Evolutionary conservation across 2,888 invertebrate genomes (phyloP).

Genomic region (Achlya flavicornis): DNA sequence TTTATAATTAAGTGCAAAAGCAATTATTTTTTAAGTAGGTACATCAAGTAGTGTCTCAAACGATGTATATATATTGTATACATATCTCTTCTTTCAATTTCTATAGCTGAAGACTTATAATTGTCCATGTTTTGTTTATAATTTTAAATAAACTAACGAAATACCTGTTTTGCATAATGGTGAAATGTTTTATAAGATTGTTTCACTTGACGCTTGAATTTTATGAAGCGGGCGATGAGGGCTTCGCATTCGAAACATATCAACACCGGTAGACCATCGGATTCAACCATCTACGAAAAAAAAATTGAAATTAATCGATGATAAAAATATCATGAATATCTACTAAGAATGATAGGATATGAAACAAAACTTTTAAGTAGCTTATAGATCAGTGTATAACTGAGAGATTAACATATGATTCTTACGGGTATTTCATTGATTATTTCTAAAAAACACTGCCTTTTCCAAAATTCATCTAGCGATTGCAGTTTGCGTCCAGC

Average conservation of each 20-base stretch:
- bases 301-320: neutral
- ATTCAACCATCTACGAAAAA: conserved; percentile 31
- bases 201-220: conserved; percentile 57
- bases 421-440: conserved; percentile 59
- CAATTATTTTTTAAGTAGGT: too few species aligned
- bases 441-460: conserved; percentile 59
- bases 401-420: conserved; percentile 10
- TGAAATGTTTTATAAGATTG: conserved; percentile 45
- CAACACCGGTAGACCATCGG: conserved; percentile 28
- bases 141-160: neutral
- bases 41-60: too few species aligned
- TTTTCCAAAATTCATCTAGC: conserved; percentile 43
- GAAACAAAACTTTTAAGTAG: neutral
- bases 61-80: too few species aligned
- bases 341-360: neutral
- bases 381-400: neutral
- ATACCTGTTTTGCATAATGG: conserved; percentile 44
- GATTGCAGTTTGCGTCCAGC: conserved; percentile 54
- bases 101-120: too few species aligned
- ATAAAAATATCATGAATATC: neutral
- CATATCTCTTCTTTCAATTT: too few species aligned
- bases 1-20: too few species aligned
- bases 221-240: conserved; percentile 43
- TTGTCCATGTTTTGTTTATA: too few species aligned
- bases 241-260: conserved; percentile 71